Evolutionary conservation across 2,113 vertebrate genomes (phyloP).

Genomic region (Hydropotes inermis): DNA sequence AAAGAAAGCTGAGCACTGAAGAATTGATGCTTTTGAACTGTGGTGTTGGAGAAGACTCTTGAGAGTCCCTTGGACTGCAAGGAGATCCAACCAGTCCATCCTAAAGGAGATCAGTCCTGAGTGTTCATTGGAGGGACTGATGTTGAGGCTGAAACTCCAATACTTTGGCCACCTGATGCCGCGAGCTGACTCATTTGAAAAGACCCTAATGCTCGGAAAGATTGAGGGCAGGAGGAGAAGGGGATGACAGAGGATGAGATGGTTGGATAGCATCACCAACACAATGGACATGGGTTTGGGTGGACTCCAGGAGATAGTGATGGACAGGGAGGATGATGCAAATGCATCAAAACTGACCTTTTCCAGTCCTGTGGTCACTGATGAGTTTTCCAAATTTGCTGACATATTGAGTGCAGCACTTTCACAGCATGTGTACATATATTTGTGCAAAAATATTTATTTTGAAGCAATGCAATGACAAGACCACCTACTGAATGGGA

Average conservation of each 20-base stretch:
- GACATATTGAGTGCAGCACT: too few species aligned
- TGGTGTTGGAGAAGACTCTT: not conserved
- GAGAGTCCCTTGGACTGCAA: not conserved
- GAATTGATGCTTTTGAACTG: not conserved
- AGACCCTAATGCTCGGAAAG: not conserved
- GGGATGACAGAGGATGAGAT: not conserved
- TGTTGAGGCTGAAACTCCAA: not conserved
- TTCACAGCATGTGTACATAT: too few species aligned
- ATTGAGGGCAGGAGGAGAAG: not conserved
- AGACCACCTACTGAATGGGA: not conserved
- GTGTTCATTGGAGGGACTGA: not conserved
- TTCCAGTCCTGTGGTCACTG: too few species aligned
- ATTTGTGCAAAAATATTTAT: too few species aligned
- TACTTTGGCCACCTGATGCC: rapidly evolving
- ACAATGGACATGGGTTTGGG: not conserved
- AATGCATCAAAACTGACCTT: too few species aligned
- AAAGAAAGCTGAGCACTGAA: rapidly evolving
- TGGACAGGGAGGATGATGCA: not conserved
- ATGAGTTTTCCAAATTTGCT: too few species aligned
- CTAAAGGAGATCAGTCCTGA: not conserved
- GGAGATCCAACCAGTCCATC: not conserved
- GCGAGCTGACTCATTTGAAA: not conserved
- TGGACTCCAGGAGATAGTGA: not conserved
- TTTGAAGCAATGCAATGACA: not conserved
- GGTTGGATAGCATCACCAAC: rapidly evolving